These are phyloP conservation scores for Catharus minimus DNA, from an alignment of 2,113 vertebrate species.

Conservation along the genomic window DNA sequence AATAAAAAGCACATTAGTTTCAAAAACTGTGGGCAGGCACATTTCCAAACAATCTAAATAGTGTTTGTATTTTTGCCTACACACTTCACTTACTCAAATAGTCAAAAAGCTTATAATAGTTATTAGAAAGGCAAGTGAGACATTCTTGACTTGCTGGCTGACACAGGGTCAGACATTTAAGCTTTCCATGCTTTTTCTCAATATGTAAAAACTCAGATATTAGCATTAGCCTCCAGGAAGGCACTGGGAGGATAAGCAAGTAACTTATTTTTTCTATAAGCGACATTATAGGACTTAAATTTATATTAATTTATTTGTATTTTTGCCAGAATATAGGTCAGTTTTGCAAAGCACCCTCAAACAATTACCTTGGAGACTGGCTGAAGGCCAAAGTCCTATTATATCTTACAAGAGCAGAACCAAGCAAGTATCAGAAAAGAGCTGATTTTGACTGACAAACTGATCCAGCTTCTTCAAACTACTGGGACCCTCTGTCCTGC, in stretches of 20 bases:
- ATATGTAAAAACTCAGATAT: neutral
- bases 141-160: neutral
- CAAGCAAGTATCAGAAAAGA: neutral
- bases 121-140: neutral
- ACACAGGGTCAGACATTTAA: neutral
- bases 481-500: neutral
- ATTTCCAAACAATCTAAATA: slow-evolving; percentile 11
- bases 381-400: neutral
- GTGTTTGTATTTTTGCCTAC: neutral
- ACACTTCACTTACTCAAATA: neutral
- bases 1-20: neutral
- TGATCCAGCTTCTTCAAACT: neutral
- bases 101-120: neutral
- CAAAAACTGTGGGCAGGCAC: neutral
- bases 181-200: neutral
- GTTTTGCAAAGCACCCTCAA: neutral
- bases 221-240: neutral
- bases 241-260: neutral
- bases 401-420: neutral
- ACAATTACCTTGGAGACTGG: neutral
- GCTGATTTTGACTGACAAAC: neutral
- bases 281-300: neutral
- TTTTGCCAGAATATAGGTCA: neutral
- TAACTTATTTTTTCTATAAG: neutral
- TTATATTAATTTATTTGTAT: neutral